phyloP scores from a whole-genome alignment of 2,888 invertebrate genomes.

The Drosophila prolongata region DNA sequence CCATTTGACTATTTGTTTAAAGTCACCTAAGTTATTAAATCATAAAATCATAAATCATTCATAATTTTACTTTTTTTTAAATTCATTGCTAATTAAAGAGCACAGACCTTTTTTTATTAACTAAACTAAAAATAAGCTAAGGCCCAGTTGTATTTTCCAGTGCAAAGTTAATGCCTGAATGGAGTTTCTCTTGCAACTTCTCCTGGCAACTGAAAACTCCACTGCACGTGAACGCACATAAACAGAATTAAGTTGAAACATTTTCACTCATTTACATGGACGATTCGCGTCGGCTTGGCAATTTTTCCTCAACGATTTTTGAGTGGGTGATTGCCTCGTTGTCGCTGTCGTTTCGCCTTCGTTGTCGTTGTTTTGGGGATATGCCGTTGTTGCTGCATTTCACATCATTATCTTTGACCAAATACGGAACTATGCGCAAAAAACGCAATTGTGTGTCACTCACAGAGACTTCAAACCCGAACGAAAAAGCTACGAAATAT shows the following conservation, averaged over 20 bases:
- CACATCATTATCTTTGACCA: slow-evolving; percentile 80
- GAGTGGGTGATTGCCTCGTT: slow-evolving; percentile 75
- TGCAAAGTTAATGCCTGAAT: neutral
- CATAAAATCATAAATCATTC: no score
- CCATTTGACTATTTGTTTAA: no score
- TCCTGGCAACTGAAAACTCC: slow-evolving; percentile 15
- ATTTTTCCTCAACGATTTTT: slow-evolving; percentile 70
- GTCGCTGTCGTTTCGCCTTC: slow-evolving; percentile 39
- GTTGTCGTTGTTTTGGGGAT: slow-evolving; percentile 19
- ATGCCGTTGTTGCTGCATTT: slow-evolving; percentile 60
- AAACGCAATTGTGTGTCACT: slow-evolving; percentile 78
- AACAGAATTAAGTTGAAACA: slow-evolving; percentile 71
- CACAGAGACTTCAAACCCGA: slow-evolving; percentile 65
- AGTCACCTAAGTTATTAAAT: no score
- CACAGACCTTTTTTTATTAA: no score
- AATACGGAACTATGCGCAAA: slow-evolving; percentile 74
- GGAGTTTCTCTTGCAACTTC: slow-evolving; percentile 32
- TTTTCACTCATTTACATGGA: slow-evolving; percentile 79
- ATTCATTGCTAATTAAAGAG: no score
- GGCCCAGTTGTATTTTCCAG: neutral
- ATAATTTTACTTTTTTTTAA: no score
- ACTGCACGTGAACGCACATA: slow-evolving; percentile 47
- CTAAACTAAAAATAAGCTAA: neutral
- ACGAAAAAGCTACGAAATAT: slow-evolving; percentile 55
- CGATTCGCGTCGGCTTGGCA: slow-evolving; percentile 32